A percentile compares a stretch with the other conserved stretches of the same genome.
phyloP scores from a whole-genome alignment of 2,113 vertebrate species.

The Tinamus guttatus region DNA sequence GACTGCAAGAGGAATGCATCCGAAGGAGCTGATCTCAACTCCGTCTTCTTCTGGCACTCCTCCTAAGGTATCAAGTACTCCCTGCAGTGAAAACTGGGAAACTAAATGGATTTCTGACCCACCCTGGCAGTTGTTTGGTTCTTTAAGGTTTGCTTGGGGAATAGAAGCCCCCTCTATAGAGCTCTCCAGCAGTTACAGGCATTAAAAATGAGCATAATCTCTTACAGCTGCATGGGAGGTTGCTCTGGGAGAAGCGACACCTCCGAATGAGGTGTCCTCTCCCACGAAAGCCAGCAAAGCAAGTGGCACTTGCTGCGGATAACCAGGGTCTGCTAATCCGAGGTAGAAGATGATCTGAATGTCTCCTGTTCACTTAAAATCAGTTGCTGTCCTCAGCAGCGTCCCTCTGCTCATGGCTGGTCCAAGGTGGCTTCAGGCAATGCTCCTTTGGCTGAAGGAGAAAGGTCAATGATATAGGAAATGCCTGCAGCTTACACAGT shows the following conservation, averaged over 20 bases:
- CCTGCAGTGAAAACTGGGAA: not conserved
- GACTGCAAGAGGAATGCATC: not conserved
- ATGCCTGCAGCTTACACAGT: not conserved
- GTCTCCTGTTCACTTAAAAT: not conserved
- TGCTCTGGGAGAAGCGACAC: not conserved
- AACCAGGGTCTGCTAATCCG: not conserved
- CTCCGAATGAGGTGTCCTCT: not conserved
- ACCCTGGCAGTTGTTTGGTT: not conserved
- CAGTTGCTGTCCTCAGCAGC: not conserved
- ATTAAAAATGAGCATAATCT: not conserved
- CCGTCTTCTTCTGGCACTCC: not conserved
- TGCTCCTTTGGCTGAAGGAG: not conserved
- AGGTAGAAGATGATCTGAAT: not conserved
- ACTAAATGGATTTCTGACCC: not conserved
- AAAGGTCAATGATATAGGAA: not conserved
- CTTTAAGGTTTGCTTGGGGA: not conserved
- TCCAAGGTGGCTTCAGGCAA: not conserved
- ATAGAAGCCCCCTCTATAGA: slow-evolving; percentile 27
- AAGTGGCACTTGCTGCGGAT: not conserved
- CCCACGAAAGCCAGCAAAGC: not conserved
- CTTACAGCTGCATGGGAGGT: not conserved
- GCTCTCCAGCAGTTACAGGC: not conserved
- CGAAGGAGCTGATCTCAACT: not conserved
- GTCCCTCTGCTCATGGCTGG: not conserved
- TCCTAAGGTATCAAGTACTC: not conserved